Conservation (phyloP, 2,797 vertebrate genomes). For the Myotis daubentonii region DNA sequence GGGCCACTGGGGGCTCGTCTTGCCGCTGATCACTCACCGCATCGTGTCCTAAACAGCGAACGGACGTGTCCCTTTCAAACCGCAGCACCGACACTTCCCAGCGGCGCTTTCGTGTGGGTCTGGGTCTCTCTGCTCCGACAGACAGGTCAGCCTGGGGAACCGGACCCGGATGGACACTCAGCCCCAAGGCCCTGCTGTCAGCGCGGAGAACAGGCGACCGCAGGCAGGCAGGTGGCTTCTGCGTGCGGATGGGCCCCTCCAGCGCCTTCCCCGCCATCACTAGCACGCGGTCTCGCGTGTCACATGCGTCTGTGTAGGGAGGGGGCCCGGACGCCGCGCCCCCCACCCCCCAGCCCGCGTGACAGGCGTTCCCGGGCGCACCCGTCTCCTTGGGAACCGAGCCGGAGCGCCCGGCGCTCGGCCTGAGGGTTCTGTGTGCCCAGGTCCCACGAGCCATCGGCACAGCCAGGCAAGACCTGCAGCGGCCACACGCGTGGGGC, state of each 20-base stretch:
- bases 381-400: neutral
- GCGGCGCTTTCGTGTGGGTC: conserved; percentile 85
- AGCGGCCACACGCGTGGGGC: neutral
- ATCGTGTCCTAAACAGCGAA: conserved; percentile 84
- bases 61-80: conserved; percentile 84
- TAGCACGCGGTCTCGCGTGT: conserved; percentile 90
- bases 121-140: conserved; percentile 88
- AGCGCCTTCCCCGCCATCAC: conserved; percentile 91
- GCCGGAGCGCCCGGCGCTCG: too few relatives aligned
- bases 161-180: conserved; percentile 89
- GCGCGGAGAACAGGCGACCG: conserved; percentile 90
- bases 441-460: neutral
- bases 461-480: too few relatives aligned
- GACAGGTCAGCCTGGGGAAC: conserved; percentile 86
- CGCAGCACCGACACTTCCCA: conserved; percentile 85
- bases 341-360: conserved; percentile 80
- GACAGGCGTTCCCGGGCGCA: conserved; percentile 66
- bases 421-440: too few relatives aligned
- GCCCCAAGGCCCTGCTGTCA: conserved; percentile 89
- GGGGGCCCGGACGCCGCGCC: conserved; percentile 80
- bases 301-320: conserved; percentile 86
- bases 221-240: conserved; percentile 89
- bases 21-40: conserved; percentile 80
- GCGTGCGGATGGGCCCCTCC: conserved; percentile 89
- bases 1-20: neutral